Base-by-base conservation (phyloP, 2,113 vertebrate genomes). In the Podarcis raffonei region DNA sequence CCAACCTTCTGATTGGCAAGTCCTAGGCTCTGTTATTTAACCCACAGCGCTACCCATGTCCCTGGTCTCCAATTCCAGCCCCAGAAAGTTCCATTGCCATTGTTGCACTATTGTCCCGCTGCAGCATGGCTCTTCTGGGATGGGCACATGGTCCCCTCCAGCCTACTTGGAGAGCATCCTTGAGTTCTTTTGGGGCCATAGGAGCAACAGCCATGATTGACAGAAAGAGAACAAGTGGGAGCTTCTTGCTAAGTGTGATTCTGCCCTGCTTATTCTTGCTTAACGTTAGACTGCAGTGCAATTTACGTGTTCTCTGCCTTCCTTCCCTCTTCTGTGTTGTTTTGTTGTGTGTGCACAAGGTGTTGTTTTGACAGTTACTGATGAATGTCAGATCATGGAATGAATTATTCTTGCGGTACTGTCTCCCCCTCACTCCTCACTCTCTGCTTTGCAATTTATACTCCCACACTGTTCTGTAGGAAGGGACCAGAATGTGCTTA, bases 381-480 rank as follows among this genome's bases (percentile, higher is more conserved):
- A 68, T 81, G 91, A 92, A 74, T 91, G 91, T 90, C 88, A 91
- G 9, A 53, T 85, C 82, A 57, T 0, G 1, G 39, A 66, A 78
- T 81, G 85, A 92, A 93, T 89, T 93, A 92, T 89, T 87, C 59
- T 65, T 92, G 89, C 87, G 85, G 86, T 35, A 92, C 37, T 86
- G 87, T 39, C 85, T 92, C 87, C 83, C 35, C 76, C 87, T 90
- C 85, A 48, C 83, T 92, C 79, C 76, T 74, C 87, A 39, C 84
- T 90, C 90, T 84, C 83, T 87, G 71, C 88, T 91, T 93, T 90
- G 91, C 85, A 84, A 77, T 65, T 23, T 88, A n/a, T 79, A 57
- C 92, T 91, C 93, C 95, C 83, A 90, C 91, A 86, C 27, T 75
- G 37, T 81, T 94, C 84, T 89, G 62, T 93, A 91, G 89, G 89